These are phyloP conservation scores for Parauchenoglanis punctatus DNA, from an alignment of 2,797 vertebrate species.

Conservation along the genomic window DNA sequence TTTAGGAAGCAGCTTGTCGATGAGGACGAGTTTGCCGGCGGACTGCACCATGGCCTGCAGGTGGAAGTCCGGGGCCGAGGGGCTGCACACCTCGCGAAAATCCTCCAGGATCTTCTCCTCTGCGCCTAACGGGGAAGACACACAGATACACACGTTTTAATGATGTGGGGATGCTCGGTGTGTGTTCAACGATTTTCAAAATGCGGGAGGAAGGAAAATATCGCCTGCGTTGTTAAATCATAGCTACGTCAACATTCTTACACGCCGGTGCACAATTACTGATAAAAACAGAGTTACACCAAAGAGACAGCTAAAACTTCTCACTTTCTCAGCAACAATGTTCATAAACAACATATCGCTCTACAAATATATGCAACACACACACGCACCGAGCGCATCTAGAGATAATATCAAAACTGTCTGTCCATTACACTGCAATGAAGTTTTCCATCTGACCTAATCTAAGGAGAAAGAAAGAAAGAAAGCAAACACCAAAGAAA, in stretches of 20 bases:
- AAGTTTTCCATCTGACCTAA: neutral
- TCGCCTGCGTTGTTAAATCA: neutral
- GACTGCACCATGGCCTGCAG: constrained; percentile 99
- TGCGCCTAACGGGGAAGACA: constrained; percentile 78
- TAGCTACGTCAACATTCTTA: neutral
- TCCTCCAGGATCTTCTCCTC: constrained; percentile 99
- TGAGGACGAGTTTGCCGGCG: constrained; percentile 96
- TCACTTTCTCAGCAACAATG: neutral
- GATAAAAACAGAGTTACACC: neutral
- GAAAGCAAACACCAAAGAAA: too few relatives aligned
- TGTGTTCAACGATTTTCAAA: too few relatives aligned
- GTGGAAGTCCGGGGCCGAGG: constrained; percentile 89
- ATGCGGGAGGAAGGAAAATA: neutral
- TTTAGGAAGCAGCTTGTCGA: constrained; percentile 98
- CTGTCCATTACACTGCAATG: neutral
- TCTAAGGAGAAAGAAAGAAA: neutral
- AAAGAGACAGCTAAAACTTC: neutral
- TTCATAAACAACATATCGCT: too few relatives aligned
- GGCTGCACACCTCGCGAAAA: constrained; percentile 91
- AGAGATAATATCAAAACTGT: neutral
- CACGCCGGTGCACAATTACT: neutral
- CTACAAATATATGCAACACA: too few relatives aligned
- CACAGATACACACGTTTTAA: neutral
- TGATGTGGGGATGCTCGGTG: neutral
- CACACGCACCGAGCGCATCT: neutral